These are phyloP conservation scores for Microhierax caerulescens DNA, from an alignment of 2,797 vertebrate genomes.

Conservation along the genomic window DNA sequence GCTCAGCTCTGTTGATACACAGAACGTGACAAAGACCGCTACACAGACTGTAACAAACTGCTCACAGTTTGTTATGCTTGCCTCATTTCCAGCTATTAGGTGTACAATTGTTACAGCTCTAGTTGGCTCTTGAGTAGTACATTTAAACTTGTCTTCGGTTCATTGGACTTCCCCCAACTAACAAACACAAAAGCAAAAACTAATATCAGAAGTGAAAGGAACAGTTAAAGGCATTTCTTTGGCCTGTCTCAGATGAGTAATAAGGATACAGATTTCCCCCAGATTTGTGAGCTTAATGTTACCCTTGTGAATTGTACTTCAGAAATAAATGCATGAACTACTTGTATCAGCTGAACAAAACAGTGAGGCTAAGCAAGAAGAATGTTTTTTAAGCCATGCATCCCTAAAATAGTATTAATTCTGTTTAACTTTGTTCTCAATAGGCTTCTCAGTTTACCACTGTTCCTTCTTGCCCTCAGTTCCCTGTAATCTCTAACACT, in stretches of 20 bases:
- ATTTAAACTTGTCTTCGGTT: not conserved
- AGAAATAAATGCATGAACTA: not conserved
- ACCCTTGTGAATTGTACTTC: not conserved
- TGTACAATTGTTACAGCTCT: not conserved
- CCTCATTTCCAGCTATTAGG: not conserved
- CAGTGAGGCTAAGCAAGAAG: not conserved
- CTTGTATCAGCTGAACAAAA: not conserved
- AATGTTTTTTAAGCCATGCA: not conserved
- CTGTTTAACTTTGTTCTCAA: not conserved
- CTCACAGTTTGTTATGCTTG: not conserved
- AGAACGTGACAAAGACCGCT: not conserved
- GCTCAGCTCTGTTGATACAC: not conserved
- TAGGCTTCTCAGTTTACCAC: not conserved
- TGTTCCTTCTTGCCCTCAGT: not conserved
- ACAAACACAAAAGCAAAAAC: not conserved
- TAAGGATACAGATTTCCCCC: not conserved
- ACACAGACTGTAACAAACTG: not conserved
- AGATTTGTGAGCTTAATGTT: not conserved
- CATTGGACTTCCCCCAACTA: not conserved
- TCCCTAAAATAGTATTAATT: not conserved
- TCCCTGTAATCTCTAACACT: not conserved
- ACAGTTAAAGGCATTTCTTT: conserved; percentile 1
- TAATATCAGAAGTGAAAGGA: conserved; percentile 1
- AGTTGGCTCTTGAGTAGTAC: not conserved
- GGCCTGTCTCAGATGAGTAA: not conserved